Conservation (phyloP, 2,113 vertebrate genomes). For the Alosa alosa region DNA sequence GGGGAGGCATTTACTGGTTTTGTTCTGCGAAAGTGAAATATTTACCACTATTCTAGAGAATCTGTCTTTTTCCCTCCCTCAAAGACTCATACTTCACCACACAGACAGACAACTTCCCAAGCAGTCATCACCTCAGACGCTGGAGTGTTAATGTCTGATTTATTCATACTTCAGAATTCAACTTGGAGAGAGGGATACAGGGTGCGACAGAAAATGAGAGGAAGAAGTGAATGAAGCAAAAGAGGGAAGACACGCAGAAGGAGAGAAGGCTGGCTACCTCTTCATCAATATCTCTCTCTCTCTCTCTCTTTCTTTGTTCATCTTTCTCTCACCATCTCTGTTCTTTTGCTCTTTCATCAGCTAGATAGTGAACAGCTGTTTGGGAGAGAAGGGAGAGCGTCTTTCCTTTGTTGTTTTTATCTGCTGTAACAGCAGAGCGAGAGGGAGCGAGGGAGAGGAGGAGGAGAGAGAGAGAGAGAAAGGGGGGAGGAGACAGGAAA, state of each 20-base stretch:
- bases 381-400: conserved; percentile 30
- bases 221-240: neutral
- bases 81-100: too few relatives aligned
- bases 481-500: conserved; percentile 27
- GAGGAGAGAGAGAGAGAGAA: conserved; percentile 22
- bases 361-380: conserved; percentile 35
- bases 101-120: too few relatives aligned
- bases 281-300: neutral
- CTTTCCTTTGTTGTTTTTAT: conserved; percentile 36
- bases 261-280: neutral
- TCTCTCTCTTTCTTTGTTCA: neutral
- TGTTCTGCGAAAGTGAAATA: neutral
- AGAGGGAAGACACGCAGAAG: neutral
- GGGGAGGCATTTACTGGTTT: neutral
- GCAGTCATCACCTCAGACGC: neutral
- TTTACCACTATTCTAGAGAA: neutral
- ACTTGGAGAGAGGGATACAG: neutral
- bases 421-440: conserved; percentile 20
- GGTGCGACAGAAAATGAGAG: neutral
- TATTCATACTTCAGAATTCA: neutral
- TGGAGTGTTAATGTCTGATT: neutral
- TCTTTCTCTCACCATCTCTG: neutral
- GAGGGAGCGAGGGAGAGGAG: conserved; percentile 24
- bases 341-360: conserved; percentile 10
- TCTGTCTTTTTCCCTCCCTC: neutral